Evolutionary conservation across 1,140 invertebrate species (phyloP).

Genomic region (Nebria ingens): DNA sequence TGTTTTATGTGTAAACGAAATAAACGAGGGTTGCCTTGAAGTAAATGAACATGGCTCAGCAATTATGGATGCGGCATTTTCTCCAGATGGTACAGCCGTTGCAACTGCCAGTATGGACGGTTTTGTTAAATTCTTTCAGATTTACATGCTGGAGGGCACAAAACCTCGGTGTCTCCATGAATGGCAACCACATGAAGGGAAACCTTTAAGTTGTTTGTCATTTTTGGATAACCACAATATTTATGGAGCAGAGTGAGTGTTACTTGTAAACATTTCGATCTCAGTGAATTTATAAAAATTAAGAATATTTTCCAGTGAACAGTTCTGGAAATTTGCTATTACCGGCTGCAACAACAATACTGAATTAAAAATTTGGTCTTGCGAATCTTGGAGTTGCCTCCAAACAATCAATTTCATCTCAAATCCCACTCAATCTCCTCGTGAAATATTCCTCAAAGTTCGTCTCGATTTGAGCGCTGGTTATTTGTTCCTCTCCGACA

Average conservation of each 20-base stretch:
- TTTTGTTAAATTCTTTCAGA: conserved; percentile 84
- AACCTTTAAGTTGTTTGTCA: conserved; percentile 73
- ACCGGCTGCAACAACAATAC: conserved; percentile 84
- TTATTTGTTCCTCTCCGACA: conserved; percentile 77
- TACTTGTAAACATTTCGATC: conserved; percentile 5
- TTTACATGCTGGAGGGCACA: conserved; percentile 49
- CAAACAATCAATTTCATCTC: conserved; percentile 70
- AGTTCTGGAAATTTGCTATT: conserved; percentile 90
- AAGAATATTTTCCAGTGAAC: conserved; percentile 51
- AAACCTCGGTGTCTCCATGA: conserved; percentile 73
- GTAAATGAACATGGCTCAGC: conserved; percentile 55
- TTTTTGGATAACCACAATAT: conserved; percentile 88
- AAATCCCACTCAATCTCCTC: conserved; percentile 33
- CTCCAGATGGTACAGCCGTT: conserved; percentile 85
- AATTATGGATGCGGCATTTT: conserved; percentile 82
- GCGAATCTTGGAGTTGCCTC: conserved; percentile 83
- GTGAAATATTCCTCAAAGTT: conserved; percentile 50
- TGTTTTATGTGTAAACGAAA: conserved; percentile 35
- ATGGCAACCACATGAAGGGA: conserved; percentile 82
- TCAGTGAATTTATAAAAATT: too few species aligned
- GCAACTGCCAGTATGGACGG: conserved; percentile 82
- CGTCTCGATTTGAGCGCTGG: conserved; percentile 69
- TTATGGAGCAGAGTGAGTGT: conserved; percentile 69
- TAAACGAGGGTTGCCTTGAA: conserved; percentile 49
- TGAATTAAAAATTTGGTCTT: conserved; percentile 89